Evolutionary conservation across 2,797 vertebrate genomes (phyloP), one percentile per base, ranked within the genome.

Genomic region (Phataginus tetradactyla): DNA sequence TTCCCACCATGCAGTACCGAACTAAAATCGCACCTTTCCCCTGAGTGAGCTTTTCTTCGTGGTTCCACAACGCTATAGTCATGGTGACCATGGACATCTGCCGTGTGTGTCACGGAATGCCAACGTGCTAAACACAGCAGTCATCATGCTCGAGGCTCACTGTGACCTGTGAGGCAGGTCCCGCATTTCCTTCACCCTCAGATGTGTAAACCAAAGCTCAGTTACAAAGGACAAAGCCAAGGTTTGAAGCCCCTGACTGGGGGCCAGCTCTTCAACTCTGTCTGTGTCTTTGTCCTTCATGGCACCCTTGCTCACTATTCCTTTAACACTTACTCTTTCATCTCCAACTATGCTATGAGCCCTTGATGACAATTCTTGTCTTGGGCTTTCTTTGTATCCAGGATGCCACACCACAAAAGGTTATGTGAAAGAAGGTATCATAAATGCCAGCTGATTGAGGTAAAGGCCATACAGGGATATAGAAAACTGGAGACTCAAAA

Each of bases 401-500:
- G 4, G 37, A 53, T 69, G 45, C 8, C 5, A 25, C 29, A 11
- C 79, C 49, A 55, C 21, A 42, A 23, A 85, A 51, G 11, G 37
- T 42, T 34, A 13, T 6, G 1, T 51, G 9, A 8, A 51, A 4
- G 6, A 63, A 42, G n/a, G 1, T 55, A 21, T 64, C 29, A 23
- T 7, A 79, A 51, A 61, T 9, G 3, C 11, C 8, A 55, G 7
- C n/a, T 57, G 51, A 53, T 3, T 7, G 23, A 69, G 37, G 63
- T 25, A 83, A 64, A 74, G 1, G 0, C 34, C 7, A 3, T 14
- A 4, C 1, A 18, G 66, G 1, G 15, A 61, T 63, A 55, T 39
- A 32, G 32, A 95, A 91, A 93, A 39, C 1, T 6, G 94, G 17
- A 96, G 25, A 45, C 55, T 71, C 0, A 12, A 80, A 42, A 72